Base-by-base conservation (phyloP, 2,888 invertebrate species). In the Sinohyriopsis cumingii region DNA sequence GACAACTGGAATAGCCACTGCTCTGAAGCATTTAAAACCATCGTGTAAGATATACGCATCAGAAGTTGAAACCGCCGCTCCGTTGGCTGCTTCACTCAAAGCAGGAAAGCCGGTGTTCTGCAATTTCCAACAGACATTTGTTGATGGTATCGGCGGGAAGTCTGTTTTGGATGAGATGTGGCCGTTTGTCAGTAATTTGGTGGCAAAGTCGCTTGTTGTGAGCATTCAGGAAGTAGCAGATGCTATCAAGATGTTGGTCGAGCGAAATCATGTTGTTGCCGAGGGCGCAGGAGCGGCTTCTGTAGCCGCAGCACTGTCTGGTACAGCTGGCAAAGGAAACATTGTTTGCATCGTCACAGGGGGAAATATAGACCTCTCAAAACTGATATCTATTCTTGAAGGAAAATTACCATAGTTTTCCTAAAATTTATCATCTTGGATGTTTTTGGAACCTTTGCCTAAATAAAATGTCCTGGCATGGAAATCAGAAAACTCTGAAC, bases 221-320 rank as follows among this genome's bases (percentile, higher is more conserved):
- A 78, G 68, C 19, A 67, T 86, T 62, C 72, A 83, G 63, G 81
- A 86, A 68, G 79, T 87, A n/a, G 81, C 83, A 5, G 80, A 82
- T 67, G 84, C 88, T 33, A 68, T 88, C 0, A 81, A 81, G 55
- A 59, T 88, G 54, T 69, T 88, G 66, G 82, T 81, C 28, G 86
- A 87, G 68, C 77, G 78, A 64, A 87, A 87, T 74, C 83, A 82
- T 67, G 78, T 89, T 54, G 77, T 88, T 19, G 86, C 87, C 22
- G 89, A 89, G 71, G 89, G 89, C 1, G 89, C 88, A 0, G 88
- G 88, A 7, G 88, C 88, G 20, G 76, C 86, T 45, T 76, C 86
- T 15, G 85, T 86, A 1, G 87, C 87, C 12, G 82, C 88, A 4
- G 79, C 88, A 9, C 73, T 88, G n/a, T 63, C 76, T 15, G 82